Conservation (phyloP, 64 coral and sea anemone species). For the Pocillopora damicornis region DNA sequence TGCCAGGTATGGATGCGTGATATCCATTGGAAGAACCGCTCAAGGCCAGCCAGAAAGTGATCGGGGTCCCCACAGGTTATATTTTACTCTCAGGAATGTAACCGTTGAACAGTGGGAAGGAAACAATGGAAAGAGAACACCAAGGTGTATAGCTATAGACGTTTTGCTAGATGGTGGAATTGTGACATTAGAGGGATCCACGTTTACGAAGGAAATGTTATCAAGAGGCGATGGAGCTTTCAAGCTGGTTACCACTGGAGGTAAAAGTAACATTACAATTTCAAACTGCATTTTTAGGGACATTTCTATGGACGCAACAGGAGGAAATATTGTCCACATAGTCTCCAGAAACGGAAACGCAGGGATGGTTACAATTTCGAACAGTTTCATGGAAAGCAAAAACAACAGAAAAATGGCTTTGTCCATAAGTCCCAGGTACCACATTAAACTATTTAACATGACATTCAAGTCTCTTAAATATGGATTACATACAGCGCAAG, state of each 20-base stretch:
- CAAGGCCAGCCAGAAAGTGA: neutral
- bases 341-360: neutral
- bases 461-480: neutral
- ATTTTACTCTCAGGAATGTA: neutral
- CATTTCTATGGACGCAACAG: too few species aligned
- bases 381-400: neutral
- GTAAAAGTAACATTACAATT: neutral
- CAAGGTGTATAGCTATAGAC: neutral
- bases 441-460: neutral
- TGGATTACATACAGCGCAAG: neutral
- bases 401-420: neutral
- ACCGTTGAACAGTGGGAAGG: neutral
- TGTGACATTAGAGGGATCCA: neutral
- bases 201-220: neutral
- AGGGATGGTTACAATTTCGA: neutral
- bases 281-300: neutral
- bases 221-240: neutral
- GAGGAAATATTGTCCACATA: neutral
- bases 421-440: constrained; percentile 7
- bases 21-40: neutral
- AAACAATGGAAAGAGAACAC: neutral
- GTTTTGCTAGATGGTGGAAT: neutral
- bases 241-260: neutral
- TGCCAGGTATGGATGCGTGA: neutral
- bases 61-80: neutral